Conservation (phyloP, 2,797 vertebrate species). For the Corythornis leucogaster region DNA sequence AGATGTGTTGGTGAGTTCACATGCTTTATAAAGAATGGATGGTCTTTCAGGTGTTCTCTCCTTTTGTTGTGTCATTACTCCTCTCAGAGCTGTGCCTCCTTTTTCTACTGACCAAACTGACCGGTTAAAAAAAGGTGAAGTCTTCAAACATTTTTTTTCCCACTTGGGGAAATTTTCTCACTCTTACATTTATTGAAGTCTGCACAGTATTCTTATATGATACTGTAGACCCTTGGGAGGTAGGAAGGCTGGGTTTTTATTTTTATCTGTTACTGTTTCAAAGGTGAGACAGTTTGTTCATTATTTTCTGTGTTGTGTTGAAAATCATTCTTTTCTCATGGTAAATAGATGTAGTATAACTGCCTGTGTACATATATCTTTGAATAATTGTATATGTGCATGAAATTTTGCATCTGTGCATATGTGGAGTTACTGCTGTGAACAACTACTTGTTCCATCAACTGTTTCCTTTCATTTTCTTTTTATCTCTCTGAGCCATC, state of each 20-base stretch:
- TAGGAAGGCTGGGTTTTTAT: not conserved
- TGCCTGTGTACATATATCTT: not conserved
- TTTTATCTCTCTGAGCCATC: constrained; percentile 15
- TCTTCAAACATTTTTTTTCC: not conserved
- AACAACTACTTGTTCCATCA: constrained; percentile 39
- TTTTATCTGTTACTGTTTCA: constrained; percentile 13
- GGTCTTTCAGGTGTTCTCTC: not conserved
- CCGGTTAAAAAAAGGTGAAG: not conserved
- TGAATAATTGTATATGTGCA: not conserved
- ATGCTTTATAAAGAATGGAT: not conserved
- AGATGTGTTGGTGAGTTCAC: not conserved
- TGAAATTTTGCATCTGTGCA: not conserved
- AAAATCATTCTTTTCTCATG: not conserved
- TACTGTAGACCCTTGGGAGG: rapidly evolving
- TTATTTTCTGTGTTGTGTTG: not conserved
- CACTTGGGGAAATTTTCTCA: constrained; percentile 2
- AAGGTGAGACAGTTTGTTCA: constrained; percentile 34
- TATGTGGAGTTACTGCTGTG: not conserved
- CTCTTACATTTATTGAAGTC: constrained; percentile 20
- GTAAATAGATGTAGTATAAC: not conserved
- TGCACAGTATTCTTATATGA: not conserved
- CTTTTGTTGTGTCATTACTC: not conserved
- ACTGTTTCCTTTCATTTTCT: constrained; percentile 22
- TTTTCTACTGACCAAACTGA: not conserved
- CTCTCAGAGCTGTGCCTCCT: not conserved